These are phyloP conservation scores for Lophura nycthemera DNA, from an alignment of 2,113 vertebrate genomes.

Conservation along the genomic window DNA sequence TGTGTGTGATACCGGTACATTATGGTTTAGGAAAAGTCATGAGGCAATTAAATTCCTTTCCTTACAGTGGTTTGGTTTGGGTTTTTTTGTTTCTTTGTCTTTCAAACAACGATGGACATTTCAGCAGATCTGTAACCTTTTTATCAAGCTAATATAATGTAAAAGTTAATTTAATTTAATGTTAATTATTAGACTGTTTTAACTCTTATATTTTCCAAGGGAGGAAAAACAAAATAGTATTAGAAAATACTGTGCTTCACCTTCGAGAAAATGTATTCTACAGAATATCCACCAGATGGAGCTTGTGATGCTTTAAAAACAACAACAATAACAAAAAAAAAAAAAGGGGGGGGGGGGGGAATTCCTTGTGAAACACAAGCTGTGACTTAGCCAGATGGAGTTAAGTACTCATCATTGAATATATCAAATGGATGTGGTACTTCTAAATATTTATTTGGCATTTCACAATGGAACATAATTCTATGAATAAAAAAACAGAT, in stretches of 20 bases:
- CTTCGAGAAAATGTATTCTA: not conserved
- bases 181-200: not conserved
- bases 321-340: too few relatives aligned
- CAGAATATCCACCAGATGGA: conserved; percentile 44
- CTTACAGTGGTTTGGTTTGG: not conserved
- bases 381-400: too few relatives aligned
- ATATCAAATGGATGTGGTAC: not conserved
- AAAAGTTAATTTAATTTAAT: not conserved
- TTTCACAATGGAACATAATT: not conserved
- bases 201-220: not conserved
- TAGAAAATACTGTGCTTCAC: not conserved
- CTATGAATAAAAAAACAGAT: not conserved
- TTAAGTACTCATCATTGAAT: not conserved
- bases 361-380: too few relatives aligned
- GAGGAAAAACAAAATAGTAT: rapidly evolving
- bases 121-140: not conserved
- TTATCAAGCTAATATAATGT: not conserved
- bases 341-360: too few relatives aligned
- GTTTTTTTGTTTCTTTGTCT: not conserved
- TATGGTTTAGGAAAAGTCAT: not conserved
- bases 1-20: not conserved
- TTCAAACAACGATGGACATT: not conserved
- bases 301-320: not conserved
- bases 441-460: not conserved
- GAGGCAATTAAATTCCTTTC: not conserved